Percentiles rank a stretch among this genome's conserved stretches.
phyloP scores from a whole-genome alignment of 2,113 vertebrate species.

The Vireo altiloquus region DNA sequence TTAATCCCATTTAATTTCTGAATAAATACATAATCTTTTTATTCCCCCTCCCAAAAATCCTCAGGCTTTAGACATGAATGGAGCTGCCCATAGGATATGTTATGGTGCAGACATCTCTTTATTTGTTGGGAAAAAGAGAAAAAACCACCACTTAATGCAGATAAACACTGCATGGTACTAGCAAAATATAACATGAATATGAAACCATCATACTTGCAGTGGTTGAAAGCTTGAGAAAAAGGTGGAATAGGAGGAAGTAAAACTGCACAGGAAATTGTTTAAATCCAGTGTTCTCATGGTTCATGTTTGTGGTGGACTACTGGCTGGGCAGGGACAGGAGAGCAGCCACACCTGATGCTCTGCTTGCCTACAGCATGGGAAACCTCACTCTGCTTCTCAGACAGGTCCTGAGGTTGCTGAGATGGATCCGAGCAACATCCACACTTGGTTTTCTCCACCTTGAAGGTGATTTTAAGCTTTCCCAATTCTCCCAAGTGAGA shows the following conservation, averaged over 20 bases:
- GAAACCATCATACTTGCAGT: not conserved
- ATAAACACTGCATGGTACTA: not conserved
- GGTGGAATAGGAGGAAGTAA: not conserved
- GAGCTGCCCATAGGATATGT: not conserved
- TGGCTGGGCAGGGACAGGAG: not conserved
- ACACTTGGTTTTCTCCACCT: not conserved
- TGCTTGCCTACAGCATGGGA: not conserved
- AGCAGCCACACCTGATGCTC: not conserved
- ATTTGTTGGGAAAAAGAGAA: constrained; percentile 10
- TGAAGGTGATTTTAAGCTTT: not conserved
- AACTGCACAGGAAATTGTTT: not conserved
- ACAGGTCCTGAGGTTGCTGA: not conserved
- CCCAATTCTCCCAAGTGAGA: not conserved
- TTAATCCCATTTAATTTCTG: constrained; percentile 55
- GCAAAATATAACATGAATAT: not conserved
- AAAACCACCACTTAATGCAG: not conserved
- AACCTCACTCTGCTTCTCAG: not conserved
- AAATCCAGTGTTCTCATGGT: not conserved
- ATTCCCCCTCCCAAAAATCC: not conserved
- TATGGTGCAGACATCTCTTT: not conserved
- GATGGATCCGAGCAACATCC: not conserved
- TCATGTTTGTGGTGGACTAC: not conserved
- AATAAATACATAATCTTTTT: constrained; percentile 5
- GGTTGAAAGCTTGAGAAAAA: not conserved
- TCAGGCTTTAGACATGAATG: not conserved